Percentiles rank a stretch among this genome's conserved stretches.
Evolutionary conservation across 2,113 vertebrate species (phyloP).

Genomic region (Cyprinodon variegatus): DNA sequence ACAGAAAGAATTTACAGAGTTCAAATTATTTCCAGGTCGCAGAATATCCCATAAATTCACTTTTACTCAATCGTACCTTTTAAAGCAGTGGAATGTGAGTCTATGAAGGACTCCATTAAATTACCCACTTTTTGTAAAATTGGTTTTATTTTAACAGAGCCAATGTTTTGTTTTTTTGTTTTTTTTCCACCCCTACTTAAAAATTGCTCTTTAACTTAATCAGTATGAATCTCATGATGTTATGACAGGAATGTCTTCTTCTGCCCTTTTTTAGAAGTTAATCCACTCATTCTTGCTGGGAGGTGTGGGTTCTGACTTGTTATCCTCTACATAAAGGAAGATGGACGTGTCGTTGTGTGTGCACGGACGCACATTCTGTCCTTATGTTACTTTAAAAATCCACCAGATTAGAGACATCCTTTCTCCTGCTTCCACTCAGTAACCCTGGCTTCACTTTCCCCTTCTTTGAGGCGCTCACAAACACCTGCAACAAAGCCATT

Average conservation of each 20-base stretch:
- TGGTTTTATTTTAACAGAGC: not conserved
- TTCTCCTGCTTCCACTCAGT: not conserved
- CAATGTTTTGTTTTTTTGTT: not conserved
- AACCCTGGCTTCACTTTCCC: slow-evolving; percentile 12
- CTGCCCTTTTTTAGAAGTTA: not conserved
- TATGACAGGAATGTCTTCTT: not conserved
- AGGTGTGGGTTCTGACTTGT: slow-evolving; percentile 31
- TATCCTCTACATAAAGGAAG: slow-evolving; percentile 30
- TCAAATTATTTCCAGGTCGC: not conserved
- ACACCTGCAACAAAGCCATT: not conserved
- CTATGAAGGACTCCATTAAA: not conserved
- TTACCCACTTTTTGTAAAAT: not conserved
- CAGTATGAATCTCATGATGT: not conserved
- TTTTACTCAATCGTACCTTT: slow-evolving; percentile 1
- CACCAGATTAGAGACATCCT: not conserved
- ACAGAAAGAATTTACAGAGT: not conserved
- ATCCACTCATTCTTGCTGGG: slow-evolving; percentile 1
- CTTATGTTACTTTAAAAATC: not conserved
- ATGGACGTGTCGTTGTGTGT: slow-evolving; percentile 27
- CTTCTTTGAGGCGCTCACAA: not conserved
- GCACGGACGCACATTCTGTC: not conserved
- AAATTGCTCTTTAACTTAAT: not conserved
- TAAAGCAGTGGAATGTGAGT: slow-evolving; percentile 3
- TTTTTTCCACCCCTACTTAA: not conserved
- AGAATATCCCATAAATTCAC: not conserved